Evolutionary conservation across 2,113 vertebrate species (phyloP), one percentile per base, ranked within the genome.

Genomic region (Girardinichthys multiradiatus): DNA sequence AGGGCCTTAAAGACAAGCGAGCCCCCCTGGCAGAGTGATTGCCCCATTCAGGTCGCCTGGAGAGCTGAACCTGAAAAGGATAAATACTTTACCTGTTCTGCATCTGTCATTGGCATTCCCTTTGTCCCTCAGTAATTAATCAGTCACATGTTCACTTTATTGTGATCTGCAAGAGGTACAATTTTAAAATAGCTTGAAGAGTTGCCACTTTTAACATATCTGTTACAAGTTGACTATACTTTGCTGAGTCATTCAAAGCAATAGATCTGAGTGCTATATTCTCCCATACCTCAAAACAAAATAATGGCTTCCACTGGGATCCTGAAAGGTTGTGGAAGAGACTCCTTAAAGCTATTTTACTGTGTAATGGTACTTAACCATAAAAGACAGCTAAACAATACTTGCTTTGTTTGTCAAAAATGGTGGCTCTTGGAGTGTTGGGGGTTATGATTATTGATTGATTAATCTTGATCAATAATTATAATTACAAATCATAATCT

Each of bases 51-150:
- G 64, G 60, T 27, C 70, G 27, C 82, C 71, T 76, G 76, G 51
- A 57, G 82, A 78, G 68, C 68, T 31, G 29, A 82, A 66, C 79
- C 85, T 57, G 79, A 66, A 75, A 74, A 77, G 78, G 61, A 72
- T 79, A 86, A 91, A 83, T 57, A 79, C 77, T 81, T 81, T 61
- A 70, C 57, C 57, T 59, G 45, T 68, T 69, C 72, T 79, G 77
- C 87, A 87, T 89, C 82, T 84, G 85, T 85, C 87, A 84, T 80
- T 74, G 72, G 48, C 58, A 33, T 57, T 86, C 80, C 80, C 80
- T 70, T 77, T 81, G 68, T 88, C 84, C 81, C 84, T 66, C 33
- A 30, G 67, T 74, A 84, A 88, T 85, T 76, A 88, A 86, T 88
- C 82, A 86, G 77, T 70, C 24, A 4, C 57, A 64, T 14, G 21